Conservation (phyloP, 2,797 vertebrate species). For the Molothrus ater region DNA sequence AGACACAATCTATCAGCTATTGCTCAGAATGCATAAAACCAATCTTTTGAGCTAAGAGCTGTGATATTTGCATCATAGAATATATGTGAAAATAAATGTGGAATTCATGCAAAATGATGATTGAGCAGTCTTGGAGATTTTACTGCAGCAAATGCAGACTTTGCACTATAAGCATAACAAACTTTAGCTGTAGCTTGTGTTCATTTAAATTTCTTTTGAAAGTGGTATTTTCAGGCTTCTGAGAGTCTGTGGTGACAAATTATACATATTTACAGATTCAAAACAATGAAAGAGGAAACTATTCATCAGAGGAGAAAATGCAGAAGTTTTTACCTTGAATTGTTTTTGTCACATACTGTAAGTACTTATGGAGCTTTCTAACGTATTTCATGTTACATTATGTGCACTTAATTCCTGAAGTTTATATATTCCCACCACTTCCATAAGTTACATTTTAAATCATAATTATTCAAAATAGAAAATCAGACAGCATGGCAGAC, state of each 20-base stretch:
- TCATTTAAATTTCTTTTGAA: background rate
- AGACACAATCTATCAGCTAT: background rate
- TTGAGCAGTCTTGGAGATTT: background rate
- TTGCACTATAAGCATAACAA: background rate
- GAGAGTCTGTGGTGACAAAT: background rate
- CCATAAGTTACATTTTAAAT: background rate
- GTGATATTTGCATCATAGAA: background rate
- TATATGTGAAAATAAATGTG: background rate
- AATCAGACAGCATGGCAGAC: background rate
- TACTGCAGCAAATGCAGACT: constrained; percentile 4
- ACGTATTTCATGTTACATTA: background rate
- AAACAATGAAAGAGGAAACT: background rate
- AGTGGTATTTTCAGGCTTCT: background rate
- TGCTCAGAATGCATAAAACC: constrained; percentile 7
- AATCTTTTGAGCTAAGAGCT: background rate
- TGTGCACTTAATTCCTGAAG: background rate
- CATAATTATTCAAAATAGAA: background rate
- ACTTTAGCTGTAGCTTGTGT: background rate
- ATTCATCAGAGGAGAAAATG: constrained; percentile 2
- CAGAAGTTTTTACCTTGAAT: background rate
- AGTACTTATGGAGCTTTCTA: background rate
- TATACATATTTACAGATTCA: background rate
- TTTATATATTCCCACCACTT: background rate
- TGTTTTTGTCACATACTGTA: background rate
- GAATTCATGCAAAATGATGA: background rate